A percentile compares a stretch with the other conserved stretches of the same genome.
Conservation (phyloP, 2,888 invertebrate species). For the Spicauda simplicius region DNA sequence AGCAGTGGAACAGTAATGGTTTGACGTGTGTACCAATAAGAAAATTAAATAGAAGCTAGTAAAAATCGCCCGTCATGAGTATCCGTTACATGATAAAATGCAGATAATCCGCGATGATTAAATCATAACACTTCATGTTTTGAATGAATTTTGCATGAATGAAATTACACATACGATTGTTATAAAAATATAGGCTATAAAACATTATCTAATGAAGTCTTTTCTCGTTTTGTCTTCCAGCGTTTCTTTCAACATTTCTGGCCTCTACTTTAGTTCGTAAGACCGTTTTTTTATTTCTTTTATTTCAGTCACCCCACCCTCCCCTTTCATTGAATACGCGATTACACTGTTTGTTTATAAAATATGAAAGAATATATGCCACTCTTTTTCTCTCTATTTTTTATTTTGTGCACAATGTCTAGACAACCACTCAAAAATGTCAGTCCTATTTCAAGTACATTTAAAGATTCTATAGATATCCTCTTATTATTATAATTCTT, state of each 20-base stretch:
- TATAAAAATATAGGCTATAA: not conserved
- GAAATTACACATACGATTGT: not conserved
- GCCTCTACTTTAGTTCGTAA: constrained; percentile 84
- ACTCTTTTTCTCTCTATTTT: no score
- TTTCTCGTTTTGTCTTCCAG: constrained; percentile 73
- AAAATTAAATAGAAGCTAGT: no score
- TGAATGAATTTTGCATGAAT: constrained; percentile 16
- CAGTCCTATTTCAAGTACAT: no score
- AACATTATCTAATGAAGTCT: constrained; percentile 45
- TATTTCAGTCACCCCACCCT: constrained; percentile 33
- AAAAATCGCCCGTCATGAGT: no score
- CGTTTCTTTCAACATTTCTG: constrained; percentile 83
- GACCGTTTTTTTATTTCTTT: constrained; percentile 63
- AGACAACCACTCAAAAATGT: no score
- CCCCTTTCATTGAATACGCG: constrained; percentile 30
- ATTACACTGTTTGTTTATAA: constrained; percentile 21
- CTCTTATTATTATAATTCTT: not conserved
- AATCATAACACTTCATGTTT: constrained; percentile 5
- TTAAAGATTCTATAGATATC: no score
- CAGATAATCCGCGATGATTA: no score
- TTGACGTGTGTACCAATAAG: no score
- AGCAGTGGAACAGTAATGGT: no score
- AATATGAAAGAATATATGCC: not conserved
- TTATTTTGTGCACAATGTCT: no score
- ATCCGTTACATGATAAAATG: no score